Conservation (phyloP, 2,888 invertebrate genomes). For the Metellina segmentata region DNA sequence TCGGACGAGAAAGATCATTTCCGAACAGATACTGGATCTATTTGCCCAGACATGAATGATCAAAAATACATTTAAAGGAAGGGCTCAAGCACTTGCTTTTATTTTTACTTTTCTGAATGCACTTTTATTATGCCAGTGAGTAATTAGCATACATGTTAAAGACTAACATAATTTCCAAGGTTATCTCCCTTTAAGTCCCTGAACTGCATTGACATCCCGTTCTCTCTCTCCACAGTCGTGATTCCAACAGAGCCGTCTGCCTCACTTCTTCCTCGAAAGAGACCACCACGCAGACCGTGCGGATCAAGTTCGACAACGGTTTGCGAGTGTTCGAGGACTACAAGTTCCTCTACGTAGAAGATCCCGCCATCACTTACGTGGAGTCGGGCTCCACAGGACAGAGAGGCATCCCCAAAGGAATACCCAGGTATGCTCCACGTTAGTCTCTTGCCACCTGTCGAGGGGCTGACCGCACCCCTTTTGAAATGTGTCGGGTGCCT, state of each 20-base stretch:
- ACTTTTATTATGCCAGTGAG: too few species aligned
- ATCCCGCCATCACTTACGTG: constrained; percentile 92
- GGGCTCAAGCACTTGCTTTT: too few species aligned
- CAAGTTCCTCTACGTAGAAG: constrained; percentile 91
- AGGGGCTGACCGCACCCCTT: too few species aligned
- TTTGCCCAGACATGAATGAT: too few species aligned
- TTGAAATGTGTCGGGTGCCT: too few species aligned
- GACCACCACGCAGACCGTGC: constrained; percentile 84
- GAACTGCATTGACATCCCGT: not conserved
- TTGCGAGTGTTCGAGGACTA: constrained; percentile 79
- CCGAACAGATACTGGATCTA: too few species aligned
- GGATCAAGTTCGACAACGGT: constrained; percentile 92
- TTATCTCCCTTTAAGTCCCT: not conserved
- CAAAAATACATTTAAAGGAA: too few species aligned
- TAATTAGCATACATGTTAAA: too few species aligned
- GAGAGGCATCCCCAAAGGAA: constrained; percentile 88
- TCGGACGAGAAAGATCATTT: too few species aligned
- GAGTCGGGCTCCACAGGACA: constrained; percentile 85
- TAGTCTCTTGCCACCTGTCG: too few species aligned
- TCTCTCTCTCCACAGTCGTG: constrained; percentile 64
- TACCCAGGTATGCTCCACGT: constrained; percentile 84
- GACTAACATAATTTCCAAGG: too few species aligned
- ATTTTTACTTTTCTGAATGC: too few species aligned
- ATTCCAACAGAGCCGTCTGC: constrained; percentile 79
- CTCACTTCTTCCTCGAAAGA: constrained; percentile 78